A percentile compares a stretch with the other conserved stretches of the same genome.
These are phyloP conservation scores for Hyphantria cunea DNA, from an alignment of 1,140 invertebrate species.

Conservation along the genomic window DNA sequence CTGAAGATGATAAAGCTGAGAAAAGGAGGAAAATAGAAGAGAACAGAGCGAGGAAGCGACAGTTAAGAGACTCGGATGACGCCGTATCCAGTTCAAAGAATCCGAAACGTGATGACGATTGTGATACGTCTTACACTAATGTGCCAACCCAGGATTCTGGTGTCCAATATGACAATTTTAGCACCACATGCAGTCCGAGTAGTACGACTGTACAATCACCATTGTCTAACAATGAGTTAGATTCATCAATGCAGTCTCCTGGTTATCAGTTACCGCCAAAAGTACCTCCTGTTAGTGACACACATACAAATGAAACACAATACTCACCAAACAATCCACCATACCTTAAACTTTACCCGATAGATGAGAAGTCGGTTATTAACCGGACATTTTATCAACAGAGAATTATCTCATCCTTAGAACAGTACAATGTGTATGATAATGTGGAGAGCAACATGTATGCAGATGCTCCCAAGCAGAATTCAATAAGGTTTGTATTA, in stretches of 20 bases:
- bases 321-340: conserved; percentile 46
- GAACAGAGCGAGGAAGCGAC: conserved; percentile 89
- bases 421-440: conserved; percentile 56
- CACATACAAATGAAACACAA: conserved; percentile 48
- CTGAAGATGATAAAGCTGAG: conserved; percentile 95
- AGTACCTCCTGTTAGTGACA: conserved; percentile 29
- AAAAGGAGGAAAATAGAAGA: conserved; percentile 96
- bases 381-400: conserved; percentile 59
- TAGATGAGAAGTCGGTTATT: conserved; percentile 64
- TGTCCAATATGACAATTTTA: conserved; percentile 66
- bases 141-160: conserved; percentile 43
- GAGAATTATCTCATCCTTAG: conserved; percentile 38
- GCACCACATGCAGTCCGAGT: conserved; percentile 70
- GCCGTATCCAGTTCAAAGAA: conserved; percentile 73
- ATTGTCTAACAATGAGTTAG: conserved; percentile 53
- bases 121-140: conserved; percentile 33
- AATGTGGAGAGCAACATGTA: conserved; percentile 60
- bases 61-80: conserved; percentile 59
- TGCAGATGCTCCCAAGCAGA: conserved; percentile 56
- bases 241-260: conserved; percentile 59
- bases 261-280: conserved; percentile 50
- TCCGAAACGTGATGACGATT: conserved; percentile 64
- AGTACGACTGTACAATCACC: conserved; percentile 70
- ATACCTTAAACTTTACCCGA: conserved; percentile 65
- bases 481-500: conserved; percentile 67